phyloP scores from a whole-genome alignment of 2,797 vertebrate genomes.

The Mus caroli region DNA sequence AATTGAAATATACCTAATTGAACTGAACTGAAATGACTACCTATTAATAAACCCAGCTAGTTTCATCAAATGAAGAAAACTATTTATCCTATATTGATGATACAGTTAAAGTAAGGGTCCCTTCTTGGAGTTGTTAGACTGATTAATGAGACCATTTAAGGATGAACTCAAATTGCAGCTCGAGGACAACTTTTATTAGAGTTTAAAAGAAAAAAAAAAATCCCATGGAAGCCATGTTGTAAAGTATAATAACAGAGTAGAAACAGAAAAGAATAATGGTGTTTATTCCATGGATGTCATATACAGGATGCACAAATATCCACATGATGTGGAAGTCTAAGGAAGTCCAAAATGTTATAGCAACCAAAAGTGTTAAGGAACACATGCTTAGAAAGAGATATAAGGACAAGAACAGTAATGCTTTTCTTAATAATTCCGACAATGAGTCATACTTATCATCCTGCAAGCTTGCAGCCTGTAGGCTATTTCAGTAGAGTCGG shows the following conservation, averaged over 20 bases:
- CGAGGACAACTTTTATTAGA: neutral
- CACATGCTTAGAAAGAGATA: neutral
- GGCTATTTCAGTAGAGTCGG: neutral
- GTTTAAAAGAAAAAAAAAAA: neutral
- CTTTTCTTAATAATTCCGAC: neutral
- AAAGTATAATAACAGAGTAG: neutral
- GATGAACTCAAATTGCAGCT: neutral
- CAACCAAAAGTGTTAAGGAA: neutral
- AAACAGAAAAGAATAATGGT: neutral
- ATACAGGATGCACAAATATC: neutral
- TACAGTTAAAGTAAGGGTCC: neutral
- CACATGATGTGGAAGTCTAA: neutral
- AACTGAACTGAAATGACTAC: neutral
- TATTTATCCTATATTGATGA: neutral
- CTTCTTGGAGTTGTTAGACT: neutral
- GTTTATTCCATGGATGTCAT: neutral
- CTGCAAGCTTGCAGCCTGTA: neutral
- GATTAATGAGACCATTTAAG: neutral
- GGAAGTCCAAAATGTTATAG: neutral
- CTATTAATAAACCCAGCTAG: neutral
- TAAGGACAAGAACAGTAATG: too few species aligned
- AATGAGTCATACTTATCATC: neutral
- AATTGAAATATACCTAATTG: neutral
- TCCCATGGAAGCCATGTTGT: neutral
- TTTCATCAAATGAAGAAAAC: neutral